These are phyloP conservation scores for Percopsis transmontana DNA, from an alignment of 2,113 vertebrate species.

Conservation along the genomic window DNA sequence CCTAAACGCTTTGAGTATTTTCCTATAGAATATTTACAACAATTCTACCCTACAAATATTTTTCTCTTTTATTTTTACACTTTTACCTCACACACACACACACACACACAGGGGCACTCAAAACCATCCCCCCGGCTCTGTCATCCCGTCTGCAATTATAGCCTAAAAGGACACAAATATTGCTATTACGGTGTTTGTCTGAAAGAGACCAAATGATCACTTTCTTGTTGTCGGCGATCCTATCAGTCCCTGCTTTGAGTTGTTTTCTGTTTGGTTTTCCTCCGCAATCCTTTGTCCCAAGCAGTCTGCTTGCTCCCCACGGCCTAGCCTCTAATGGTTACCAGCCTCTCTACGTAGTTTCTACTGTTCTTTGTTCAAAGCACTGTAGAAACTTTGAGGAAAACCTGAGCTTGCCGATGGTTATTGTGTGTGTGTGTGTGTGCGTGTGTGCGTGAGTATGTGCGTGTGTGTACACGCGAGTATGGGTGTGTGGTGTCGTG, in stretches of 20 bases:
- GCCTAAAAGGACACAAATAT: conserved; percentile 37
- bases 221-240: conserved; percentile 25
- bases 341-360: neutral
- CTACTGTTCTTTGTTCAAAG: conserved; percentile 9
- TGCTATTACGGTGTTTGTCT: conserved; percentile 33
- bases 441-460: conserved; percentile 24
- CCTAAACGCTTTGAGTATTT: too few species aligned
- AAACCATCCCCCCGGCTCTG: conserved; percentile 33
- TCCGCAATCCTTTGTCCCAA: conserved; percentile 12
- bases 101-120: conserved; percentile 11
- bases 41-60: too few species aligned
- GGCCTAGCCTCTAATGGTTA: neutral
- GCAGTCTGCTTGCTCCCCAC: neutral
- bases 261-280: conserved; percentile 40
- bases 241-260: conserved; percentile 30
- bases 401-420: conserved; percentile 3
- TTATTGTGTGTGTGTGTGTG: conserved; percentile 20
- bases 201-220: conserved; percentile 39
- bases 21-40: too few species aligned
- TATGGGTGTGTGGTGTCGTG: conserved; percentile 14
- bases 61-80: too few species aligned
- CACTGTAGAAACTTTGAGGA: neutral
- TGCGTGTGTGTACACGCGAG: conserved; percentile 22
- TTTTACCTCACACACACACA: neutral
- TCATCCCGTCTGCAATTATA: conserved; percentile 47